Conservation (phyloP, 2,797 vertebrate species). For the Pristis pectinata region DNA sequence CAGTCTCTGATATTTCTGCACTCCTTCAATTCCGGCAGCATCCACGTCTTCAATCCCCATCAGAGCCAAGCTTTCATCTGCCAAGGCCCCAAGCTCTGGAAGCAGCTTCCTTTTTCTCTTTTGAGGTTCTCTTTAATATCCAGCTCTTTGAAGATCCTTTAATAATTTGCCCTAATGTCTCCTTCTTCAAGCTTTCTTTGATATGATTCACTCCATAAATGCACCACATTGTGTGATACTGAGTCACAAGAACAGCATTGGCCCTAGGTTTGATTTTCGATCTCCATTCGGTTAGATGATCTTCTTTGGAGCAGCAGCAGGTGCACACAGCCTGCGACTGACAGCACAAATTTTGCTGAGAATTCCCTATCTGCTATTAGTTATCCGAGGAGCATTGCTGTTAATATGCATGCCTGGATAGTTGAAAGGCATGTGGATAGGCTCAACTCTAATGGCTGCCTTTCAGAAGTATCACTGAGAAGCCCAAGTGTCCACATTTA, state of each 20-base stretch:
- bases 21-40: no score
- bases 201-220: not conserved
- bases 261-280: not conserved
- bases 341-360: not conserved
- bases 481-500: not conserved
- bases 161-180: no score
- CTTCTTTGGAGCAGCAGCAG: not conserved
- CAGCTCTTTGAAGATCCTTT: no score
- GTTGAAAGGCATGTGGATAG: not conserved
- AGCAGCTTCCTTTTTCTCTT: no score
- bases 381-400: not conserved
- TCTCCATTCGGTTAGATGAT: not conserved
- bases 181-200: no score
- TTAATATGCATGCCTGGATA: not conserved
- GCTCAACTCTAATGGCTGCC: not conserved
- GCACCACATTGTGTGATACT: not conserved
- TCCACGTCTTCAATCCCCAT: no score
- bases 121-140: no score
- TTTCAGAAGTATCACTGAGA: not conserved
- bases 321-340: not conserved
- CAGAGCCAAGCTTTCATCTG: no score
- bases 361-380: not conserved
- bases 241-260: no score
- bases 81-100: no score
- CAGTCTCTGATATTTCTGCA: no score